Evolutionary conservation across 2,113 vertebrate genomes (phyloP), one percentile per base, ranked within the genome.

Genomic region (Haemorhous mexicanus): DNA sequence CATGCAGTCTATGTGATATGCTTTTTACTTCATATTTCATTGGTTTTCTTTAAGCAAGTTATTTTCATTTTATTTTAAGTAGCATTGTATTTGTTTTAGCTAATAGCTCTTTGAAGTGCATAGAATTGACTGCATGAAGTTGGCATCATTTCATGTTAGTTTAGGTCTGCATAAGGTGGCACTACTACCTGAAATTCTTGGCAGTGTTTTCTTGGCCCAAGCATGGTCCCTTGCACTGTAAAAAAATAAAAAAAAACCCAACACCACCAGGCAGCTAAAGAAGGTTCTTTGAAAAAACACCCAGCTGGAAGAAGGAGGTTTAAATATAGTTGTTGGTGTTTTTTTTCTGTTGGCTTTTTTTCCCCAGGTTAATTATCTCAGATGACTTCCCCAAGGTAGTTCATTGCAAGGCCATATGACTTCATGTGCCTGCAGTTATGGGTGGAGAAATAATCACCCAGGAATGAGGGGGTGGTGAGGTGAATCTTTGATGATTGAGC

Each of bases 361-460:
- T 3, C 5, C 4, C 24, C 3, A 10, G 28, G 22, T 91, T 80
- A 85, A 80, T 62, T 49, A 22, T 35, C 53, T 52, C 24, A 58
- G n/a, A 76, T 69, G 7, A 74, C 16, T 88, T 92, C 55, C 63
- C 32, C 33, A 37, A 93, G 49, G 59, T 41, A 85, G 43, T 70
- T 90, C 63, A 41, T 66, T 73, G 37, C 67, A 66, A 2, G 3
- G 37, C 39, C 75, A 0, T 46, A 73, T 73, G 70, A 69, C 62
- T 83, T 58, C 74, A 64, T 93, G n/a, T 90, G 37, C 26, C 62
- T 96, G 75, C 18, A 62, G 75, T 55, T 63, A 62, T 15, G 43
- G 85, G 78, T 95, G 85, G 85, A 88, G 88, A 80, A 95, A 80
- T 43, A 94, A 86, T 35, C 53, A 46, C 12, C 3, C 16, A 46